A percentile compares a stretch with the other conserved stretches of the same genome.
Conservation (phyloP, 2,113 vertebrate species). For the Phyllopteryx taeniolatus region DNA sequence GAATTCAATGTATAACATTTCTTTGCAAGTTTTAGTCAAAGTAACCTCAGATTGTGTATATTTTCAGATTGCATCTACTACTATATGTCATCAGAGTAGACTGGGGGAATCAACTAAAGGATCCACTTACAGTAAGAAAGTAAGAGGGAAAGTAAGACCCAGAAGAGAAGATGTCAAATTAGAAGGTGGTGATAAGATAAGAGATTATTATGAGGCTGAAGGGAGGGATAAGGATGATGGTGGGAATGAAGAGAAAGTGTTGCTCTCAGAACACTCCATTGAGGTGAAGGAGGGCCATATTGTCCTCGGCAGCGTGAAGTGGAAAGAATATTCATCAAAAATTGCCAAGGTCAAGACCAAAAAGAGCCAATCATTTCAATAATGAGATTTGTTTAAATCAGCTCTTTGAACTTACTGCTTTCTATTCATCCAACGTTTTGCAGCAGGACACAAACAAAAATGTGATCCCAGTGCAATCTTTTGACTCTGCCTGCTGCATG, state of each 20-base stretch:
- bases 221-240: neutral
- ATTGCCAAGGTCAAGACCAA: constrained; percentile 10
- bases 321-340: constrained; percentile 19
- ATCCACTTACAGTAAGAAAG: neutral
- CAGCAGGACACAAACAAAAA: constrained; percentile 8
- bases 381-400: neutral
- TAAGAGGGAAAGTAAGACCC: neutral
- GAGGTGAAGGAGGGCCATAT: constrained; percentile 47
- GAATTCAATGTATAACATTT: too few relatives aligned
- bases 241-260: neutral
- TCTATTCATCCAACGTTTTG: neutral
- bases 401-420: neutral
- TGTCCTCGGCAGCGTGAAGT: constrained; percentile 40
- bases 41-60: neutral
- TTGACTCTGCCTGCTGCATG: constrained; percentile 41
- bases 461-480: neutral
- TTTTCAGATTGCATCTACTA: neutral
- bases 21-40: too few relatives aligned
- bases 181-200: constrained; percentile 3
- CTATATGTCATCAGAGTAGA: constrained; percentile 13
- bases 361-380: neutral
- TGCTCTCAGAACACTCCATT: constrained; percentile 22
- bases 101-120: constrained; percentile 3
- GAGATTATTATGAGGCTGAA: constrained; percentile 1
- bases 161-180: neutral